A percentile compares a stretch with the other conserved stretches of the same genome.
Evolutionary conservation across 1,140 invertebrate genomes (phyloP).

Genomic region (Diorhabda carinulata): DNA sequence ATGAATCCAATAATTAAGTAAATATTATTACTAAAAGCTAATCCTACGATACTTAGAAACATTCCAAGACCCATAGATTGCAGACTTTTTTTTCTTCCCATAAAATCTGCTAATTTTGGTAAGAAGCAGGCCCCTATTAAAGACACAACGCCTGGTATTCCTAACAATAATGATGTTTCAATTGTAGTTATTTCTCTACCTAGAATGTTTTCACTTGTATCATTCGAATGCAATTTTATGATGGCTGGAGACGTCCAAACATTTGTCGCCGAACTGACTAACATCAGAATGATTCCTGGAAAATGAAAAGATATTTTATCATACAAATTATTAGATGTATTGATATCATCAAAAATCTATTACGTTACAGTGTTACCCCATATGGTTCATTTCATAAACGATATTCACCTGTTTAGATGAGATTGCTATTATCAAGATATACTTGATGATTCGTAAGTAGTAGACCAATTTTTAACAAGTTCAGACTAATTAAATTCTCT

Average conservation of each 20-base stretch:
- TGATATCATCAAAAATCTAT: too few relatives aligned
- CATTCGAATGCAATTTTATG: neutral
- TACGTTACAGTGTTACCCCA: too few relatives aligned
- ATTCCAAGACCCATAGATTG: slow-evolving; percentile 46
- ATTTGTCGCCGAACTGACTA: neutral
- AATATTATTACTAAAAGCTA: slow-evolving; percentile 44
- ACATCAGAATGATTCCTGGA: neutral
- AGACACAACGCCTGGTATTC: neutral
- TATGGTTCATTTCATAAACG: too few relatives aligned
- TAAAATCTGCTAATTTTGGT: neutral
- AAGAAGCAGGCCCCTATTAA: neutral
- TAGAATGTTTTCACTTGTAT: neutral
- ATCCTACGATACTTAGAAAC: slow-evolving; percentile 45
- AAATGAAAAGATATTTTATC: neutral
- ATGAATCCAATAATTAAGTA: slow-evolving; percentile 45
- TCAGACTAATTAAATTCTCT: too few relatives aligned
- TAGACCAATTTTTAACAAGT: too few relatives aligned
- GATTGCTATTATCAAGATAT: too few relatives aligned
- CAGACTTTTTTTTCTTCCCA: slow-evolving; percentile 48
- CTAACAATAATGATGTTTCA: neutral
- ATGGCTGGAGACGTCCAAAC: slow-evolving; percentile 6
- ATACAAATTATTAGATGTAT: too few relatives aligned
- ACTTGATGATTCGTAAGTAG: too few relatives aligned
- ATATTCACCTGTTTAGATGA: too few relatives aligned
- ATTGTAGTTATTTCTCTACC: neutral